Base-by-base conservation (phyloP, 2,888 invertebrate species). In the Melieria crassipennis region DNA sequence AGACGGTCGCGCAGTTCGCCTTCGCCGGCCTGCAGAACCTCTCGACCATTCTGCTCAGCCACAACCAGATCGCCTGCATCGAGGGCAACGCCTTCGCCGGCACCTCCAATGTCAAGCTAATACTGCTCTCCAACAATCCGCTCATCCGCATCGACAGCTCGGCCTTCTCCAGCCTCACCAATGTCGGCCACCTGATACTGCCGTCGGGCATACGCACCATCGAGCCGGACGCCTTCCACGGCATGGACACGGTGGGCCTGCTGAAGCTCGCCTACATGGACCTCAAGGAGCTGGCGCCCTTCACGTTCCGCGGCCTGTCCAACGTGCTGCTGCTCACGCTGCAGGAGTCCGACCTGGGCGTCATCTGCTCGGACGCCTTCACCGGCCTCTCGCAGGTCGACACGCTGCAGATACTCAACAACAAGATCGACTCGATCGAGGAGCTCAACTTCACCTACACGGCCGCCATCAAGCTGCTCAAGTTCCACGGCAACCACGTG, bases 251-350 rank as follows among this genome's bases (percentile, higher is more conserved):
- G 4, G 92, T 96, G n/a, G 94, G 93, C 0, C 89, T 92, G 66
- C 87, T 96, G 46, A 94, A 94, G 81, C 84, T 96, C 65, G 92
- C 93, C 13, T 94, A 92, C 81, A 95, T 96, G 94, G 94, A 95
- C 82, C 87, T 96, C 62, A 90, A 91, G 11, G 90, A 91, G 69
- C 87, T 95, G 11, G 87, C 90, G 70, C 89, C 92, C 0, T 91
- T 91, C 79, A 93, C 94, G 0, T 95, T 95, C 80, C 89, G 93
- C 4, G 94, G 94, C 2, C 87, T 95, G 58, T 91, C 91, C 42
- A 91, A 94, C 79, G 92, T 95, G 4, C 91, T 92, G 65, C 89
- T 92, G 2, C 88, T 95, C 7, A 92, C 93, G 61, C 89, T 95
- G 72, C 93, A 94, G 75, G 94, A 95, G 80, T 94, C 94, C 6